phyloP scores from a whole-genome alignment of 2,797 vertebrate genomes.

The Momotus momota region DNA sequence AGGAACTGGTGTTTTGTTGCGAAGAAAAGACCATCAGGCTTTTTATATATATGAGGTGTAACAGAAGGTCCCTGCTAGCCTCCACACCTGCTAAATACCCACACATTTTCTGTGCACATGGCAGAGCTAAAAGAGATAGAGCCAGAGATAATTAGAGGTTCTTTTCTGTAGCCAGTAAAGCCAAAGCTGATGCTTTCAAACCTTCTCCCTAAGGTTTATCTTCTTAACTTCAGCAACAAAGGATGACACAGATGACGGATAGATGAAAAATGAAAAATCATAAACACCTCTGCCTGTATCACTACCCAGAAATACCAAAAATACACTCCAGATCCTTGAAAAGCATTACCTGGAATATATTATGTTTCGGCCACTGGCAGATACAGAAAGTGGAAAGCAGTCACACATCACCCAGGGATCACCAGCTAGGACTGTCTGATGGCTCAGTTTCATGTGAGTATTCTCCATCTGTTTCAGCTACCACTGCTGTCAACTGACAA shows the following conservation, averaged over 20 bases:
- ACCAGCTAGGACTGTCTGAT: not conserved
- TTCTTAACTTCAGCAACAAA: not conserved
- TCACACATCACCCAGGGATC: not conserved
- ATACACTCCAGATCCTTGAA: not conserved
- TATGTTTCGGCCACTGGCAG: not conserved
- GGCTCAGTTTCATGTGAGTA: not conserved
- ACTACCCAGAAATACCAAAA: not conserved
- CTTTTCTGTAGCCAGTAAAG: not conserved
- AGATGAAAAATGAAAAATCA: not conserved
- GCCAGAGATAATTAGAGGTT: not conserved
- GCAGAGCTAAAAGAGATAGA: not conserved
- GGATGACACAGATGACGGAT: not conserved
- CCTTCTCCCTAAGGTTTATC: not conserved
- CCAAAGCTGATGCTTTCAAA: not conserved
- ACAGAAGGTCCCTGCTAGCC: not conserved
- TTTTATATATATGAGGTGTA: not conserved
- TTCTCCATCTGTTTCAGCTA: not conserved
- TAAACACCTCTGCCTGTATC: not conserved
- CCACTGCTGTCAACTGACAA: not conserved
- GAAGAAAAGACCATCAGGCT: not conserved
- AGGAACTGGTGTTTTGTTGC: not conserved
- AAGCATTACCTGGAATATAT: not conserved
- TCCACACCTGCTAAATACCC: not conserved
- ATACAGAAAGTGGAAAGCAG: not conserved
- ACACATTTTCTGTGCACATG: not conserved